A percentile compares a stretch with the other conserved stretches of the same genome.
phyloP scores from a whole-genome alignment of 2,113 vertebrate species.

The Zeus faber region DNA sequence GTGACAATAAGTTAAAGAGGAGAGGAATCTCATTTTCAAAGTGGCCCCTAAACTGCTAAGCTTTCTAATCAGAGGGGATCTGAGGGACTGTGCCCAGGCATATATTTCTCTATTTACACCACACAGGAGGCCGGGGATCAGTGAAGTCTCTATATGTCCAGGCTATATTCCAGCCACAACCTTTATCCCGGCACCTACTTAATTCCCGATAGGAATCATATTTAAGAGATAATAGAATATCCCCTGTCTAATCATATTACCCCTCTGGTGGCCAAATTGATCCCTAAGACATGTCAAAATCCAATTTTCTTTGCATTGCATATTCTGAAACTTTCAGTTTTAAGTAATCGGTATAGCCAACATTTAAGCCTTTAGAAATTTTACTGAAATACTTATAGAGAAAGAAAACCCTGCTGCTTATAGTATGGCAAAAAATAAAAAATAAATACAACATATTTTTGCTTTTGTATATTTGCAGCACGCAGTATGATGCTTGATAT shows the following conservation, averaged over 20 bases:
- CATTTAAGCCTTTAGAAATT: no score
- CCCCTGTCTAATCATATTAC: conserved; percentile 8
- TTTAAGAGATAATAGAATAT: conserved; percentile 26
- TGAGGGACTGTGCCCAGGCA: conserved; percentile 70
- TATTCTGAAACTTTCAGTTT: no score
- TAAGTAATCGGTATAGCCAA: no score
- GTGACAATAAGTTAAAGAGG: conserved; percentile 80
- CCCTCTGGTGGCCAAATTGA: neutral
- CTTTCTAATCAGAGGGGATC: conserved; percentile 79
- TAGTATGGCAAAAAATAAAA: no score
- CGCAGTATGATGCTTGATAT: no score
- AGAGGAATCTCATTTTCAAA: conserved; percentile 83
- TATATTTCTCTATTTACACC: conserved; percentile 75
- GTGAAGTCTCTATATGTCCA: conserved; percentile 29
- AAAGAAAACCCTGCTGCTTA: no score
- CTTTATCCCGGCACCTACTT: conserved; percentile 34
- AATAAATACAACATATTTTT: no score
- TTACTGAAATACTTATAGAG: no score
- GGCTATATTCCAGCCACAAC: conserved; percentile 10
- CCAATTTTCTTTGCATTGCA: no score
- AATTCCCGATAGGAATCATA: conserved; percentile 18
- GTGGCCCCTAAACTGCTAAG: conserved; percentile 82
- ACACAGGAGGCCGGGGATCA: conserved; percentile 51
- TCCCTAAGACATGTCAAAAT: neutral
- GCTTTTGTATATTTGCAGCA: no score